These are phyloP conservation scores for Puffinus mauretanicus DNA, from an alignment of 2,113 vertebrate genomes.

Conservation along the genomic window DNA sequence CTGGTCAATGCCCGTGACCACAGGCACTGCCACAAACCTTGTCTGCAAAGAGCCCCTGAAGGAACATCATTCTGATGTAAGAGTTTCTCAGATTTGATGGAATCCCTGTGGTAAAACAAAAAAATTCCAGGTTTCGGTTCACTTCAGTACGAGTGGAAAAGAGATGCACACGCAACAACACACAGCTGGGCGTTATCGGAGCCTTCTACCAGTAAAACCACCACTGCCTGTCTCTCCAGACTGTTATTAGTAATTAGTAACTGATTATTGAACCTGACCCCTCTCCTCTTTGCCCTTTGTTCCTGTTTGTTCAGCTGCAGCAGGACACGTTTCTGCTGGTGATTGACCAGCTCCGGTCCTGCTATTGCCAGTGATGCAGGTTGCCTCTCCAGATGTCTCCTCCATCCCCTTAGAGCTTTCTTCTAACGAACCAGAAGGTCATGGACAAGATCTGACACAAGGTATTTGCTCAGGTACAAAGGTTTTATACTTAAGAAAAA, in stretches of 20 bases:
- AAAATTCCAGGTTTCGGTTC: not conserved
- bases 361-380: accelerated
- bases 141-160: not conserved
- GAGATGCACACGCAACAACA: not conserved
- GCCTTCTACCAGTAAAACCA: not conserved
- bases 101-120: not conserved
- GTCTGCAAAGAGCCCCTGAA: not conserved
- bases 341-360: accelerated
- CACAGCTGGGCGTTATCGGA: not conserved
- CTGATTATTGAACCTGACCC: no score
- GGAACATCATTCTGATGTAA: not conserved
- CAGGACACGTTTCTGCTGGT: not conserved
- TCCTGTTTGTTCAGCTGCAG: not conserved
- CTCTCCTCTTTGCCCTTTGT: not conserved
- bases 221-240: not conserved
- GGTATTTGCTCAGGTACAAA: not conserved
- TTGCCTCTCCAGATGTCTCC: not conserved
- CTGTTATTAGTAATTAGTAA: no score
- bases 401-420: accelerated
- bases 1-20: not conserved
- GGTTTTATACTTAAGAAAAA: not conserved
- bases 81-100: not conserved
- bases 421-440: accelerated
- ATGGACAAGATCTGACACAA: not conserved
- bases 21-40: not conserved